These are phyloP conservation scores for Sminthurinus aureus DNA, from an alignment of 2,888 invertebrate species.

Conservation along the genomic window DNA sequence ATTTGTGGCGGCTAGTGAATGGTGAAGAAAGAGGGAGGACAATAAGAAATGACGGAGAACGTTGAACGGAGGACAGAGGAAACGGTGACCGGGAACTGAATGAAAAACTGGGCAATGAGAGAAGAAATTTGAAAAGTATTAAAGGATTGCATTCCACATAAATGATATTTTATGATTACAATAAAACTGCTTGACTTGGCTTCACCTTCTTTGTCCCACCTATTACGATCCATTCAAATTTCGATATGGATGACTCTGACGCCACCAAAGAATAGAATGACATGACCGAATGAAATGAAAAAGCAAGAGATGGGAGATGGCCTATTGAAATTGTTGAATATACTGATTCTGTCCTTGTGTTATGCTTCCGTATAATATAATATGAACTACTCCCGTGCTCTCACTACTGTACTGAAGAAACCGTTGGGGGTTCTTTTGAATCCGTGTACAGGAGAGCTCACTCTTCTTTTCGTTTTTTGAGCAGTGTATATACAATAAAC, in stretches of 20 bases:
- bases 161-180: constrained; percentile 34
- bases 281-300: constrained; percentile 22
- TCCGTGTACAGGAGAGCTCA: background rate
- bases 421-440: too few species aligned
- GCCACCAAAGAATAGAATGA: constrained; percentile 8
- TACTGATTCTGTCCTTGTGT: constrained; percentile 7
- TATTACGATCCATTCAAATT: constrained; percentile 23
- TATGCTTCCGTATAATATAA: background rate
- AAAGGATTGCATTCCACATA: constrained; percentile 28
- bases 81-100: background rate
- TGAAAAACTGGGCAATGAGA: background rate
- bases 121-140: constrained; percentile 13
- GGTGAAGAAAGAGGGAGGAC: too few species aligned
- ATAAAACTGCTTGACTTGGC: constrained; percentile 24
- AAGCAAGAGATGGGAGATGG: constrained; percentile 13
- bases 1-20: too few species aligned
- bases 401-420: too few species aligned
- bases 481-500: too few species aligned
- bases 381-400: background rate
- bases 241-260: constrained; percentile 6
- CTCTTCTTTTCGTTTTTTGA: constrained; percentile 3
- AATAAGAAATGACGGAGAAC: too few species aligned
- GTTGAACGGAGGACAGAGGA: background rate
- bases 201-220: constrained; percentile 17
- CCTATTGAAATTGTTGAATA: constrained; percentile 12